phyloP scores from a whole-genome alignment of 2,888 invertebrate genomes.

The Nasonovia ribisnigri region DNA sequence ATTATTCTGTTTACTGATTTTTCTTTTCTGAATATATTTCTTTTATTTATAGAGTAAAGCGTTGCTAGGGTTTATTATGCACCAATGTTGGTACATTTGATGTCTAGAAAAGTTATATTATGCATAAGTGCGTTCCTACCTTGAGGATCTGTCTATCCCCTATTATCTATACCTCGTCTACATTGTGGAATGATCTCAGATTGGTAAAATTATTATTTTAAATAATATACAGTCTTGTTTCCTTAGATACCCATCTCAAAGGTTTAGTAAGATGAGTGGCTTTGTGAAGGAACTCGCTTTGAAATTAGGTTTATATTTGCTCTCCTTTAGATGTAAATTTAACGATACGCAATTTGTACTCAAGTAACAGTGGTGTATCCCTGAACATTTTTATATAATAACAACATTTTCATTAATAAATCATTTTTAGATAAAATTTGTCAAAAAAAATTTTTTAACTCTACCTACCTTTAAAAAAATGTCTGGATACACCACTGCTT shows the following conservation, averaged over 20 bases:
- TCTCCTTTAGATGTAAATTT: neutral
- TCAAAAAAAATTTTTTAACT: too few relatives aligned
- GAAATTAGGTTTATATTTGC: neutral
- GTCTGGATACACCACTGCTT: too few relatives aligned
- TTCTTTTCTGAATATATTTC: neutral
- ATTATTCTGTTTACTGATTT: neutral
- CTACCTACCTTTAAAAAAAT: too few relatives aligned
- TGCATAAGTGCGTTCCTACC: neutral
- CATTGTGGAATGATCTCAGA: neutral
- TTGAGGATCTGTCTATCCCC: neutral
- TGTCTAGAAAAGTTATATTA: neutral
- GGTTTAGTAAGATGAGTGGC: neutral
- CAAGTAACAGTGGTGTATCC: too few relatives aligned
- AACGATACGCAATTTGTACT: too few relatives aligned
- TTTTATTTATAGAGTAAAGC: neutral
- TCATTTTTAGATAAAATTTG: too few relatives aligned
- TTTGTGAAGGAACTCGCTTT: neutral
- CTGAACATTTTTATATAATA: too few relatives aligned
- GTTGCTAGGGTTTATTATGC: neutral
- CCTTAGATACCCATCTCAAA: neutral
- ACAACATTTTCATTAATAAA: too few relatives aligned
- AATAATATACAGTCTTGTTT: neutral
- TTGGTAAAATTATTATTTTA: neutral
- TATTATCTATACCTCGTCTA: neutral
- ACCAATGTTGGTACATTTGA: neutral